phyloP scores from a whole-genome alignment of 2,797 vertebrate genomes.

The Pygocentrus nattereri region DNA sequence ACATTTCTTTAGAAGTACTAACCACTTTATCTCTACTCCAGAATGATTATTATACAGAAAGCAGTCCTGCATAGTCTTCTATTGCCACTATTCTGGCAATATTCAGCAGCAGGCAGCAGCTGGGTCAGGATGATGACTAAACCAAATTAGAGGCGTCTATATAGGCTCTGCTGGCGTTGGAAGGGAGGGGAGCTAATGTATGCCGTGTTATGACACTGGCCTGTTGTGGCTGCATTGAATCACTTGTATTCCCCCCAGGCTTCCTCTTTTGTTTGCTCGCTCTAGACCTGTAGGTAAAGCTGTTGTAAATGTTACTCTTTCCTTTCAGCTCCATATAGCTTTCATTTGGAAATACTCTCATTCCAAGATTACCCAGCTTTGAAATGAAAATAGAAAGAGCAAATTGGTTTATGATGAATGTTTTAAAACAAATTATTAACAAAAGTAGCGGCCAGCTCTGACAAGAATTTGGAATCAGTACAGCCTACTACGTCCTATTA shows the following conservation, averaged over 20 bases:
- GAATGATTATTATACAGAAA: neutral
- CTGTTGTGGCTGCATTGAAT: constrained; percentile 1
- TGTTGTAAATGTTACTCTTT: neutral
- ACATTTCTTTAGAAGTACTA: neutral
- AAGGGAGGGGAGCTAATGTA: constrained; percentile 18
- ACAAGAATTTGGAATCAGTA: neutral
- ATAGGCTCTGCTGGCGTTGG: constrained; percentile 14
- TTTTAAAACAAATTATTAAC: constrained; percentile 6
- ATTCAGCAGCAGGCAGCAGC: constrained; percentile 17
- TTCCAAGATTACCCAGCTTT: neutral
- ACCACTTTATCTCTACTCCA: neutral
- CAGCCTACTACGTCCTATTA: constrained; percentile 3
- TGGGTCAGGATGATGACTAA: constrained; percentile 20
- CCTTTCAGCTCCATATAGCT: neutral
- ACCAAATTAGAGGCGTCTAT: constrained; percentile 24
- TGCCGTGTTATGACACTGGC: constrained; percentile 26
- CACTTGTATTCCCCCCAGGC: neutral
- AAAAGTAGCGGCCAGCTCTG: neutral
- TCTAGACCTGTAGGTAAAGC: constrained; percentile 10
- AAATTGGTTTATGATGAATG: constrained; percentile 23
- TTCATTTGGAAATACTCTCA: neutral
- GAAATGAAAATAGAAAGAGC: neutral
- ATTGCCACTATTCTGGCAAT: neutral
- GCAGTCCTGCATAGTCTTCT: neutral
- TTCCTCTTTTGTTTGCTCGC: constrained; percentile 17